Conservation (phyloP, 1,140 invertebrate genomes). For the Tetraneura akinire region DNA sequence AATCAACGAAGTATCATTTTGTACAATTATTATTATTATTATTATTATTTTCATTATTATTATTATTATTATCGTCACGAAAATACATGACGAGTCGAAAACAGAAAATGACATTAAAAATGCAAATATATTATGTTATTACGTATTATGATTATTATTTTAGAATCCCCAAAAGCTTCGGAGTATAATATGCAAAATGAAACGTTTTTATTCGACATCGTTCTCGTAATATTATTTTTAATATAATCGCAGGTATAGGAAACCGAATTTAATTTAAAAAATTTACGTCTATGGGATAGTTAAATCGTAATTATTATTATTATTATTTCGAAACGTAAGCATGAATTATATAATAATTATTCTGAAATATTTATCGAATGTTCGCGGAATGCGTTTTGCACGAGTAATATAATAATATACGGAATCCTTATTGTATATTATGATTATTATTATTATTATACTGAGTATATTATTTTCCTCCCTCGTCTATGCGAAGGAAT, state of each 20-base stretch:
- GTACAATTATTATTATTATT: no score
- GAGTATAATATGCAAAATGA: neutral
- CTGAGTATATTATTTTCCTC: neutral
- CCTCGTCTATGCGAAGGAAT: neutral
- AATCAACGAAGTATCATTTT: no score
- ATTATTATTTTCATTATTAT: no score
- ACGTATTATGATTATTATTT: neutral
- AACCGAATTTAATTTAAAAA: no score
- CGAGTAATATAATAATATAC: neutral
- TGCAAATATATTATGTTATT: slow-evolving; percentile 21
- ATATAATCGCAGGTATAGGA: no score
- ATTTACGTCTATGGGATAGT: no score
- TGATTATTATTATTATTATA: no score
- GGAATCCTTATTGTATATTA: no score
- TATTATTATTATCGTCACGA: no score
- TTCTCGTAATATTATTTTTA: neutral
- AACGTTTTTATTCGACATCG: neutral
- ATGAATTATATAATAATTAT: no score
- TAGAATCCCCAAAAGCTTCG: neutral
- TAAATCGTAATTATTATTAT: no score
- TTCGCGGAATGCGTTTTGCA: neutral
- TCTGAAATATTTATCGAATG: neutral
- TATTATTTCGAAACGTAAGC: no score
- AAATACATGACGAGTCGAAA: neutral
- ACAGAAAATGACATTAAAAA: slow-evolving; percentile 27